These are phyloP conservation scores for Siderastrea siderea DNA, from an alignment of 92 coral and sea anemone genomes.

Conservation along the genomic window DNA sequence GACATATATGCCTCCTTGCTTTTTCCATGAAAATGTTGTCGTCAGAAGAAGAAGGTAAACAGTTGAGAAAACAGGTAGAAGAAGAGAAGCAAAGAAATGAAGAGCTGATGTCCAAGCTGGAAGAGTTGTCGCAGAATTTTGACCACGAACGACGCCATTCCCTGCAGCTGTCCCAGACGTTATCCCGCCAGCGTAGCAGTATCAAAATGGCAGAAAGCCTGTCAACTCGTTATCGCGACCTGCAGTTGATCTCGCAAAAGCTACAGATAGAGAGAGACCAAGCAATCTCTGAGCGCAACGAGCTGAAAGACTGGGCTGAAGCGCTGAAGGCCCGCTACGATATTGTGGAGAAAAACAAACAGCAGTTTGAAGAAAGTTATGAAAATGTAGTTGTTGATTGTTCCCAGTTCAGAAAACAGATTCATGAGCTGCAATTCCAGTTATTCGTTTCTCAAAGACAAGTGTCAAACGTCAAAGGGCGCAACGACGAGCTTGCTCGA, in stretches of 20 bases:
- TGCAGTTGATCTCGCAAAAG: conserved; percentile 65
- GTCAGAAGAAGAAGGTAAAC: conserved; percentile 77
- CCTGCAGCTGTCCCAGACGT: conserved; percentile 73
- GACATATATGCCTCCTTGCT: conserved; percentile 76
- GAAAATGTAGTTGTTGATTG: conserved; percentile 76
- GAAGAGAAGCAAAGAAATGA: conserved; percentile 66
- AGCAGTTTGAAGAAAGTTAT: conserved; percentile 78
- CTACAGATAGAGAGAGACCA: conserved; percentile 79
- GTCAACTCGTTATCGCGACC: conserved; percentile 70
- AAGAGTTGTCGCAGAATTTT: conserved; percentile 66
- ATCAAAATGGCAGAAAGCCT: conserved; percentile 67
- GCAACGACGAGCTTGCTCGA: conserved; percentile 71
- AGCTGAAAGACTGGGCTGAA: conserved; percentile 84
- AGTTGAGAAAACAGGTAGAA: conserved; percentile 65
- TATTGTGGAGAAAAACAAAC: conserved; percentile 78
- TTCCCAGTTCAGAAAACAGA: conserved; percentile 73
- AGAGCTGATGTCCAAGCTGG: conserved; percentile 52
- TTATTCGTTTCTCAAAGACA: conserved; percentile 61
- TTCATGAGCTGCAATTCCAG: conserved; percentile 74
- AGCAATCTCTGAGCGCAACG: conserved; percentile 66
- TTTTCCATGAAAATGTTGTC: conserved; percentile 85
- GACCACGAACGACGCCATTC: conserved; percentile 86
- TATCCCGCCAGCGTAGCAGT: conserved; percentile 78
- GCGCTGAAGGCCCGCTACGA: conserved; percentile 88
- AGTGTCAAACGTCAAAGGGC: conserved; percentile 66